Evolutionary conservation across 2,797 vertebrate species (phyloP), one percentile per base, ranked within the genome.

Genomic region (Lutjanus campechanus): DNA sequence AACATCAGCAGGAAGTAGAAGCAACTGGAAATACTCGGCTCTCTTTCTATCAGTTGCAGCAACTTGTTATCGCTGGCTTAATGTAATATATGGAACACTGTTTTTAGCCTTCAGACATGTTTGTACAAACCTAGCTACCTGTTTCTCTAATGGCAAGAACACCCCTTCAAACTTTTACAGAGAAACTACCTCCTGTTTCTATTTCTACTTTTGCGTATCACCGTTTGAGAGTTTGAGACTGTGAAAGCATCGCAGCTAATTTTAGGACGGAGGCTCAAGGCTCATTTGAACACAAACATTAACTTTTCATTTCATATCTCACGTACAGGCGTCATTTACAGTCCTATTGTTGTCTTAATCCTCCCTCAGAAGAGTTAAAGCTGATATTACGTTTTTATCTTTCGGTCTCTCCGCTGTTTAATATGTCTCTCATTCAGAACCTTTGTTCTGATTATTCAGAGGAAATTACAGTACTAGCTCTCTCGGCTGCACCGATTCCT

Each of bases 371-470:
- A 7, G 60, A 72, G 8, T 15, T 15, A 19, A 11, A 19, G 10
- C 50, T 29, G 25, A 44, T 53, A 7, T 17, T 41, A 11, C 4
- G 10, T 56, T 22, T 68, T 5, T 15, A 5, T 72, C n/a, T 51
- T 47, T 54, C 49, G 16, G 49, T 64, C 40, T 8, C 50, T 47
- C 17, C 40, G 17, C 16, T 13, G 72, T 40, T 62, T 40, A 47
- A 51, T 55, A 25, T 16, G 12, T 1, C n/a, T 79, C 51, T 22
- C 11, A 20, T 56, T 69, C 41, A 19, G 43, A 15, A n/a, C 43
- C 46, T 61, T 11, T 71, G 25, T 51, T 83, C 29, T 69, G 59
- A 40, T 54, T 76, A 84, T 79, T 79, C 49, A 54, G 47, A 72
- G 16, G 58, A 81, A 76, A 80, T 79, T 65, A 51, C 25, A 74